Evolutionary conservation across 2,797 vertebrate species (phyloP).

Genomic region (Momotus momota): DNA sequence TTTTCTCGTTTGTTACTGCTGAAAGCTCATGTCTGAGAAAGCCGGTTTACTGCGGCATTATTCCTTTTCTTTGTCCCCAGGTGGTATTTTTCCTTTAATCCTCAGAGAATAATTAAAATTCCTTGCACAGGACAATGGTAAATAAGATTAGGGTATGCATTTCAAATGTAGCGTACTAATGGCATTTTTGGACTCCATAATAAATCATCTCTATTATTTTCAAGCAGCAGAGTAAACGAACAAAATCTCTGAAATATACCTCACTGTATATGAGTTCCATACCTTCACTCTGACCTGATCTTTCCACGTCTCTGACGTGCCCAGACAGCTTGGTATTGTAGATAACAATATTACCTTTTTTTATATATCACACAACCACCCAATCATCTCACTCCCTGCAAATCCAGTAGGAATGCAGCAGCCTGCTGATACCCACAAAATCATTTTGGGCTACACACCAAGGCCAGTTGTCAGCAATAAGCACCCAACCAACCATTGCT

Average conservation of each 20-base stretch:
- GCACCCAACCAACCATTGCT: background rate
- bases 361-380: background rate
- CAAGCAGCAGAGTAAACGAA: background rate
- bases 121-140: background rate
- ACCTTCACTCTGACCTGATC: background rate
- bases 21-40: background rate
- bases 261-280: background rate
- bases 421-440: background rate
- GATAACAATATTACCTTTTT: background rate
- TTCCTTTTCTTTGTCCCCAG: background rate
- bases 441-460: background rate
- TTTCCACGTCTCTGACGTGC: background rate
- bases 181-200: background rate
- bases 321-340: background rate
- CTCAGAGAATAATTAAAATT: slow-evolving; percentile 35
- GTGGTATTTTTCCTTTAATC: background rate
- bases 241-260: background rate
- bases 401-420: background rate
- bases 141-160: slow-evolving; percentile 12
- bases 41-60: background rate
- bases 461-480: background rate
- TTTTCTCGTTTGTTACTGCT: background rate
- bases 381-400: background rate
- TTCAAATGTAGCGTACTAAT: slow-evolving; percentile 18
- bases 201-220: background rate